Conservation (phyloP, 2,113 vertebrate species). For the Terrapene triunguis region DNA sequence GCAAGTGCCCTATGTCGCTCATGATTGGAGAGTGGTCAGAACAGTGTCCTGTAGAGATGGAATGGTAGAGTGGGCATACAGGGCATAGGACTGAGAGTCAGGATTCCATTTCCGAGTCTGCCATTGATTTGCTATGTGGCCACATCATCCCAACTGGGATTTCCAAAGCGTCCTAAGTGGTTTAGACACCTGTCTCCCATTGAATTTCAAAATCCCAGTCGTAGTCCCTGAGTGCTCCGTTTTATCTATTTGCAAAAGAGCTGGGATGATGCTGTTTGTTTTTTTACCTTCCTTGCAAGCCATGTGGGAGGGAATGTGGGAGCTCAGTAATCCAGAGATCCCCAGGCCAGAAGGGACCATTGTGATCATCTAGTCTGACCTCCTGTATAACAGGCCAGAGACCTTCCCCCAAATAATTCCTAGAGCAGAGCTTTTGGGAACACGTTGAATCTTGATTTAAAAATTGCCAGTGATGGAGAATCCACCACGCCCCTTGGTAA, state of each 20-base stretch:
- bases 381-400: neutral
- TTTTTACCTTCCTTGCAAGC: neutral
- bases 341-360: neutral
- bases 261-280: neutral
- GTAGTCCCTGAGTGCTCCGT: neutral
- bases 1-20: neutral
- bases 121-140: neutral
- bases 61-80: too few relatives aligned
- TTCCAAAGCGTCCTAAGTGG: neutral
- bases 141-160: neutral
- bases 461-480: neutral
- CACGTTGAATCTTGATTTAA: neutral
- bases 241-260: neutral
- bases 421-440: neutral
- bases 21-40: neutral
- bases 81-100: too few relatives aligned
- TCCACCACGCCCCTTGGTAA: neutral
- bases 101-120: neutral
- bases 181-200: neutral
- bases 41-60: neutral
- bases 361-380: neutral
- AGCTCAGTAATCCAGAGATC: neutral
- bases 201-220: neutral
- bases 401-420: neutral
- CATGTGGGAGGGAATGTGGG: too few relatives aligned